Evolutionary conservation across 2,888 invertebrate genomes (phyloP), one percentile per base, ranked within the genome.

Genomic region (Marronus borbonicus): DNA sequence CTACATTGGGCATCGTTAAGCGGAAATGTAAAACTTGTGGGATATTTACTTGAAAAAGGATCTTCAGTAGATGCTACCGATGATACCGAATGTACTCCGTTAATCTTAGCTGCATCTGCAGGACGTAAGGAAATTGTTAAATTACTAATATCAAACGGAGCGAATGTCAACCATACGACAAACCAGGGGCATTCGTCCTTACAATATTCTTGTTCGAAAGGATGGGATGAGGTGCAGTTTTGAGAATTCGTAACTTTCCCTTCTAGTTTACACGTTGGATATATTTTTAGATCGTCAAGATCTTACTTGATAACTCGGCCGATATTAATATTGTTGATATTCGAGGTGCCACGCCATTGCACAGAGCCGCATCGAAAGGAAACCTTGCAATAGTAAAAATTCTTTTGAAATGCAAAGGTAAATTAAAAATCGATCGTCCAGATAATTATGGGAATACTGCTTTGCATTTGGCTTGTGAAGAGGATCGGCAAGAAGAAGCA

Each of bases 191-290:
- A 97, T 87, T 93, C 95, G 52, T 91, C 96, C 8, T 88, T 97
- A 72, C 96, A 96, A 85, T 96, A 97, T 90, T 95, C 96, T 60
- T 94, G 95, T 79, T 97, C 96, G 0, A 97, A 96, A 89, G 94
- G 95, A 78, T 93, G 94, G 91, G 89, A 91, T 82, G 92, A 93
- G 88, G 94, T 94, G 88, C 0, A 20, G n/a, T 20, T 20, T 20
- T 20, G 5, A 12, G 44, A 2, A 28, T 64, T 52, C 24, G 20
- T 60, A 39, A 10, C 24, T 78, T 60, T 77, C n/a, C 8, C 2
- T 8, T 44, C 1, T 44, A 8, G 10, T 44, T 44, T 44, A 44
- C 12, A 44, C 44, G 8, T 44, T 44, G 1, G 8, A 44, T 44
- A 8, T 44, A 7, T 12, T 79, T 86, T 44, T 84, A 95, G 94